Conservation (phyloP, 1,140 invertebrate genomes). For the Sminthurinus signatus region DNA sequence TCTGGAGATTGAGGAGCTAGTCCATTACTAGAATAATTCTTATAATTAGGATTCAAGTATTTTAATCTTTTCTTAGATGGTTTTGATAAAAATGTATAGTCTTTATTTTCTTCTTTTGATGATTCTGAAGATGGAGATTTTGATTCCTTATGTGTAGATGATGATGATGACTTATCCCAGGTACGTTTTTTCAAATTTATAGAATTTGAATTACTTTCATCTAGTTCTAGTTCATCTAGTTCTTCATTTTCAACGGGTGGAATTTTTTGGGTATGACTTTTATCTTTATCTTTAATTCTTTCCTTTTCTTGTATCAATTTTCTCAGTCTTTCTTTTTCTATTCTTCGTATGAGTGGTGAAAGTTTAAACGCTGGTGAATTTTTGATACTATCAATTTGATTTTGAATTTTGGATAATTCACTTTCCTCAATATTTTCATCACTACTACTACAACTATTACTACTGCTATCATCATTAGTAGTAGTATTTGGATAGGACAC, state of each 20-base stretch:
- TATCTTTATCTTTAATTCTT: background rate
- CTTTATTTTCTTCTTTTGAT: background rate
- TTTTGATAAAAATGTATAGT: background rate
- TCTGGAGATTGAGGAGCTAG: no score
- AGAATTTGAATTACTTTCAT: background rate
- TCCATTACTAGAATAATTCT: background rate
- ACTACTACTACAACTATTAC: no score
- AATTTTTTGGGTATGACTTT: no score
- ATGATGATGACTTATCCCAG: background rate
- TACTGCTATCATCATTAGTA: background rate
- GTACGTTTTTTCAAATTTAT: background rate
- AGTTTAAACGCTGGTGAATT: constrained; percentile 6
- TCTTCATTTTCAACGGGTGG: no score
- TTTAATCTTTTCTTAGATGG: no score
- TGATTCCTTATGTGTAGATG: background rate
- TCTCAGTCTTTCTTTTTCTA: constrained; percentile 11
- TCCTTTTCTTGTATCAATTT: background rate
- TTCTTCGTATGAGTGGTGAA: constrained; percentile 12
- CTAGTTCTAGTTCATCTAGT: background rate
- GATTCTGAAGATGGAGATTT: background rate
- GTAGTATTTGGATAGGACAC: no score
- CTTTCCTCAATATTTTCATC: constrained; percentile 3
- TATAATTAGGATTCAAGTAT: no score
- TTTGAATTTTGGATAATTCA: no score
- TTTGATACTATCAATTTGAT: background rate